Percentiles rank a stretch among this genome's conserved stretches.
phyloP scores from a whole-genome alignment of 2,113 vertebrate species.

The Sprattus sprattus region DNA sequence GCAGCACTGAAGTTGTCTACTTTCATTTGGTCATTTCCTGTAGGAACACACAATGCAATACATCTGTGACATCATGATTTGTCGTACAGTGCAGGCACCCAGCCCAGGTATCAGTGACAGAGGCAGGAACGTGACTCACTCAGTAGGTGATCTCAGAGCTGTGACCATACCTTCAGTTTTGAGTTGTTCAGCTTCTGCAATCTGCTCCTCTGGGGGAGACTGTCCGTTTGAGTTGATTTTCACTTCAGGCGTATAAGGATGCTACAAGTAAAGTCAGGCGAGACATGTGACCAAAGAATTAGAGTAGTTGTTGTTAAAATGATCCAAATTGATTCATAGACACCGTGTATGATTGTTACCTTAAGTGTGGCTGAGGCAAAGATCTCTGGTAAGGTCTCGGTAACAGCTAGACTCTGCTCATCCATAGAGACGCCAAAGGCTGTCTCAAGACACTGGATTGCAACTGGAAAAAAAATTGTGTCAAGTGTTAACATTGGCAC shows the following conservation, averaged over 20 bases:
- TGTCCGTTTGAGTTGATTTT: slow-evolving; percentile 60
- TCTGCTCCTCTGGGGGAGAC: slow-evolving; percentile 78
- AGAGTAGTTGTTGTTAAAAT: background rate
- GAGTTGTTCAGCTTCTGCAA: slow-evolving; percentile 84
- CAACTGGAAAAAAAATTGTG: slow-evolving; percentile 73
- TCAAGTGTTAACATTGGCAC: background rate
- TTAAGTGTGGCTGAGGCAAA: slow-evolving; percentile 73
- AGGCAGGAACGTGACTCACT: background rate
- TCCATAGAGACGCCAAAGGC: slow-evolving; percentile 87
- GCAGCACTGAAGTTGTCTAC: slow-evolving; percentile 88
- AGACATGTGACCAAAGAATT: background rate
- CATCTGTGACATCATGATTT: background rate
- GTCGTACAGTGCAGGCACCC: background rate
- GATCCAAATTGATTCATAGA: background rate
- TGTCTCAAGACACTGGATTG: slow-evolving; percentile 95
- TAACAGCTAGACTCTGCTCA: slow-evolving; percentile 79
- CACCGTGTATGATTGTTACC: slow-evolving; percentile 59
- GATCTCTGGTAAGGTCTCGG: slow-evolving; percentile 83
- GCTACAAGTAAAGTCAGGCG: slow-evolving; percentile 34
- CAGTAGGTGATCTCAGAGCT: background rate
- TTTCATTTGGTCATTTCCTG: slow-evolving; percentile 97
- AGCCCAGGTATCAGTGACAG: background rate
- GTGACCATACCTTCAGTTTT: slow-evolving; percentile 83
- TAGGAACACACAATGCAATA: background rate
- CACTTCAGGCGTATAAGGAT: slow-evolving; percentile 64